Conservation (phyloP, 2,888 invertebrate genomes). For the Cynaeus angustus region DNA sequence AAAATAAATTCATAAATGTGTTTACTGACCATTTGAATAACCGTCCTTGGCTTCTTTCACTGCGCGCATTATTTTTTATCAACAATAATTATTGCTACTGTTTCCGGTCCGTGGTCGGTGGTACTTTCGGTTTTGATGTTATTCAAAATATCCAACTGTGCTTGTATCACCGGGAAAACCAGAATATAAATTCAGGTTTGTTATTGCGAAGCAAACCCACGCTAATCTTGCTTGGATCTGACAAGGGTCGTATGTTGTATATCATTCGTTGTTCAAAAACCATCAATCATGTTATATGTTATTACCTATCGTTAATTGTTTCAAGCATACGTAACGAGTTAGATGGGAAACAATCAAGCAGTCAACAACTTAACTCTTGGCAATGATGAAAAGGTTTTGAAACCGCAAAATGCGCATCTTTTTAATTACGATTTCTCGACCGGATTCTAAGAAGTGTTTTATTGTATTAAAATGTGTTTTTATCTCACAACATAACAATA, state of each 20-base stretch:
- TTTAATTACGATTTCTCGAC: too few species aligned
- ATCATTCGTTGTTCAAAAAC: background rate
- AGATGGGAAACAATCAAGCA: too few species aligned
- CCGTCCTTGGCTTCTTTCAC: background rate
- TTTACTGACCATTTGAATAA: background rate
- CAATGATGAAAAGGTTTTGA: too few species aligned
- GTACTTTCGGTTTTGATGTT: background rate
- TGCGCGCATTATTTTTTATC: too few species aligned
- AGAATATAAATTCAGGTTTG: constrained; percentile 14
- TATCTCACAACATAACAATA: too few species aligned
- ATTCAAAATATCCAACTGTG: constrained; percentile 1
- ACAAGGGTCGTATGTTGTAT: constrained; percentile 11
- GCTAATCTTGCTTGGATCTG: constrained; percentile 23
- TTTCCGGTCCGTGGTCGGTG: background rate
- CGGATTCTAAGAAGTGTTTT: too few species aligned
- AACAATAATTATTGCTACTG: background rate
- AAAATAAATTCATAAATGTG: too few species aligned
- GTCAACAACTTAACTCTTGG: too few species aligned
- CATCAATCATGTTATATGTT: constrained; percentile 4
- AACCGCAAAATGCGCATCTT: too few species aligned
- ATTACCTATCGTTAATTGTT: too few species aligned
- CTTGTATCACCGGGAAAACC: constrained; percentile 8
- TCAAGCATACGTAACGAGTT: too few species aligned
- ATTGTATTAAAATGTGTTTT: too few species aligned
- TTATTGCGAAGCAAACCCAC: constrained; percentile 7